Conservation (phyloP, 2,888 invertebrate genomes). For the Cosmorhoe ocellata region DNA sequence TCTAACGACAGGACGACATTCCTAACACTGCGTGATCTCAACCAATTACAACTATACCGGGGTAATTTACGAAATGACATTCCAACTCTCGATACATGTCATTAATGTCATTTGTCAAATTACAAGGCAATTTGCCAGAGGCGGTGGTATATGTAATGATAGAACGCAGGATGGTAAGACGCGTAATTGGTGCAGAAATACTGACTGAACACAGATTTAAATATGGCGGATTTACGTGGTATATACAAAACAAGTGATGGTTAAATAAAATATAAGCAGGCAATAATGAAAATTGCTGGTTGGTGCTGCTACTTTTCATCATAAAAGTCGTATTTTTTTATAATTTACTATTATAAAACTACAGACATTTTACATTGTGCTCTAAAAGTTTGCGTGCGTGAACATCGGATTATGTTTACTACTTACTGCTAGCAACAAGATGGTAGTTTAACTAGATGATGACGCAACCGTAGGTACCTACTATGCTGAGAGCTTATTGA, state of each 20-base stretch:
- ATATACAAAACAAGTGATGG: too few species aligned
- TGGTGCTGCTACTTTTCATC: too few species aligned
- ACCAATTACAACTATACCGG: slow-evolving; percentile 56
- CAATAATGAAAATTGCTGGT: not conserved
- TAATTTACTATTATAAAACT: too few species aligned
- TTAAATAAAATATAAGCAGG: slow-evolving; percentile 6
- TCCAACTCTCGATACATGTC: slow-evolving; percentile 63
- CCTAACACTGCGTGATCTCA: slow-evolving; percentile 59
- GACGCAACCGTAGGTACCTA: too few species aligned
- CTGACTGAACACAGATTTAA: slow-evolving; percentile 19
- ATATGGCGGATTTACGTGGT: slow-evolving; percentile 10
- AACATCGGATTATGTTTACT: too few species aligned
- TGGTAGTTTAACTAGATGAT: too few species aligned
- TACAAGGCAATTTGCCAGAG: slow-evolving; percentile 57
- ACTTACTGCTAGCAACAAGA: too few species aligned
- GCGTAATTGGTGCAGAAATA: slow-evolving; percentile 35
- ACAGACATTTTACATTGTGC: too few species aligned
- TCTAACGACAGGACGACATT: slow-evolving; percentile 48
- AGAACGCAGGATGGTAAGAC: slow-evolving; percentile 28
- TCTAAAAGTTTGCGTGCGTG: too few species aligned
- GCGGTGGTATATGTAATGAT: slow-evolving; percentile 36
- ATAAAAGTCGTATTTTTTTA: too few species aligned
- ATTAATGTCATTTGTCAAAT: slow-evolving; percentile 68
- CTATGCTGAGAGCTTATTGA: too few species aligned
- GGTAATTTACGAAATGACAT: slow-evolving; percentile 72